Evolutionary conservation across 2,888 invertebrate genomes (phyloP), one percentile per base, ranked within the genome.

Genomic region (Marasmarcha lunaedactyla): DNA sequence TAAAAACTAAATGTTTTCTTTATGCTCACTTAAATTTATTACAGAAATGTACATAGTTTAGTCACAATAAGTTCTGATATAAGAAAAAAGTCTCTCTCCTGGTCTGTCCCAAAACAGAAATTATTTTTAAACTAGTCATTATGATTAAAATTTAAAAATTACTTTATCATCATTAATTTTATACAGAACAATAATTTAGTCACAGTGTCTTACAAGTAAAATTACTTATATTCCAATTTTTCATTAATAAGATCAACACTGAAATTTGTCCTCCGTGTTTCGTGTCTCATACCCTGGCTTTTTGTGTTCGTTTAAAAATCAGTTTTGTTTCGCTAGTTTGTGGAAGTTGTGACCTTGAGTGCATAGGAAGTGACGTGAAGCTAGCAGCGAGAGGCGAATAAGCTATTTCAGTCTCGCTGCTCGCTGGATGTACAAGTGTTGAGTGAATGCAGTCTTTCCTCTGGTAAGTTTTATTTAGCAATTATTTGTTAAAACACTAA

Each of bases 281-380:
- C 39, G 40, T 44, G 44, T 45, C 43, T 43, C 42, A 36, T 44
- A 42, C 46, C 42, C 42, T 44, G 44, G 42, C 42, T 37, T 36
- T 46, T 44, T 46, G 39, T 46, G 42, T 42, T 44, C 39, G 42
- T 39, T 46, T 40, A 43, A n/a, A 39, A 45, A 45, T 42, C 41
- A 34, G 26, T 41, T 37, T 41, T 41, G 37, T 34, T 41, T 41
- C n/a, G n/a, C n/a, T 36, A 41, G 33, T 43, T 26, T 39, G 37
- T 42, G 15, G 41, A 41, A 41, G 37, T 41, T 39, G 36, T 37
- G 36, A 46, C n/a, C n/a, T n/a, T n/a, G n/a, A n/a, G n/a, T n/a
- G n/a, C n/a, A n/a, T n/a, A n/a, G n/a, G n/a, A n/a, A n/a, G n/a
- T n/a, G n/a, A n/a, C n/a, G n/a, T n/a, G n/a, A n/a, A n/a, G n/a